Evolutionary conservation across 2,113 vertebrate genomes (phyloP).

Genomic region (Grantiella picta): DNA sequence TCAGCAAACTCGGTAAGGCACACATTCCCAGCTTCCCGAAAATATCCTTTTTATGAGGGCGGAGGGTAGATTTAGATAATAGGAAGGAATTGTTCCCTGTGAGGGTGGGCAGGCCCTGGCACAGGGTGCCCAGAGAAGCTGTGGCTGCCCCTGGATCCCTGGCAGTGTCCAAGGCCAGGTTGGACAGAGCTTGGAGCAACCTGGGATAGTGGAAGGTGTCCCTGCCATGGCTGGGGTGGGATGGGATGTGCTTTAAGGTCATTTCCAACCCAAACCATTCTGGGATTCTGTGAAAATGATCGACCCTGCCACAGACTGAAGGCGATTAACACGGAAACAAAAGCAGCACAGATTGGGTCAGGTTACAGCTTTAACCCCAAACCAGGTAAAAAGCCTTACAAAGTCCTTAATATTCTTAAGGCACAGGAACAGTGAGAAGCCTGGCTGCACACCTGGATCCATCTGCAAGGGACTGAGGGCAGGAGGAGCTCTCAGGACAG

Average conservation of each 20-base stretch:
- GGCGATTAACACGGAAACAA: neutral
- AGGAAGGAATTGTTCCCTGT: too few relatives aligned
- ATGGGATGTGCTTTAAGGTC: neutral
- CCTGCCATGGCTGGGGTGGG: neutral
- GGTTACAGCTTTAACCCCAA: neutral
- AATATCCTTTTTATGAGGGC: too few relatives aligned
- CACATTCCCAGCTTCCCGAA: too few relatives aligned
- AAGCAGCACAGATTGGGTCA: neutral
- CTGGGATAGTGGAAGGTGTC: too few relatives aligned
- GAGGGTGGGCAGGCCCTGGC: too few relatives aligned
- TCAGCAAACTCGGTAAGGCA: too few relatives aligned
- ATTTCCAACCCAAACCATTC: neutral
- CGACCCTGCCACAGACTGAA: neutral
- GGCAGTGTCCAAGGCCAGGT: too few relatives aligned
- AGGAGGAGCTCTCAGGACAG: neutral
- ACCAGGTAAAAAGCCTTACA: accelerated
- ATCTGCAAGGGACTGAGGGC: neutral
- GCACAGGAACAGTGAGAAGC: accelerated
- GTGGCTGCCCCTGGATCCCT: too few relatives aligned
- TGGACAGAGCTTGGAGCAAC: too few relatives aligned
- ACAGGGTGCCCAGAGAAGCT: too few relatives aligned
- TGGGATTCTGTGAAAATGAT: accelerated
- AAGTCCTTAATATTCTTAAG: neutral
- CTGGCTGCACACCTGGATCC: neutral
- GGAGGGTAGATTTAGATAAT: too few relatives aligned